Conservation (phyloP, 2,113 vertebrate genomes). For the Odocoileus hemionus region DNA sequence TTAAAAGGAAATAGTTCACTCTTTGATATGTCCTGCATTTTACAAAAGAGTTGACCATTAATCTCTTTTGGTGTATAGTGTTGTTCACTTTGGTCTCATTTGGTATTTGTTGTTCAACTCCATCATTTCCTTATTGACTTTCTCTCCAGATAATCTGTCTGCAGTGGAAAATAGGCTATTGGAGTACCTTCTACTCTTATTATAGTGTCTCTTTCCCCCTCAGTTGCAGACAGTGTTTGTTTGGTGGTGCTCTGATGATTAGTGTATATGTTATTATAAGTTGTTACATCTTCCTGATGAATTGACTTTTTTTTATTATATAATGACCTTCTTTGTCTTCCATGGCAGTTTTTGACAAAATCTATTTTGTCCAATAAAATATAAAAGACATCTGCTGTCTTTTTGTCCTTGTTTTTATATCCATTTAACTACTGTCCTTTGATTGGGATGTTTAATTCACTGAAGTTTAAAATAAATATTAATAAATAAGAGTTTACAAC, state of each 20-base stretch:
- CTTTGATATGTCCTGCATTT: background rate
- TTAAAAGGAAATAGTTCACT: background rate
- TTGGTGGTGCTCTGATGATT: background rate
- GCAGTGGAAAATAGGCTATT: background rate
- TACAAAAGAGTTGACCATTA: background rate
- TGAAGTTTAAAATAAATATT: background rate
- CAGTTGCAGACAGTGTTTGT: background rate
- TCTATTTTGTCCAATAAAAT: background rate
- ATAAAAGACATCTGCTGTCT: background rate
- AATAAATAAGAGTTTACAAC: background rate
- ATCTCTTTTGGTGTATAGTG: background rate
- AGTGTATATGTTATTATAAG: background rate
- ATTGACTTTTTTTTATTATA: background rate
- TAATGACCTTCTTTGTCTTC: background rate
- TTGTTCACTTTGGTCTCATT: background rate
- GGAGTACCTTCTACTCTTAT: background rate
- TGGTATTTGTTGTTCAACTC: background rate
- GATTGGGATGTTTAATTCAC: background rate
- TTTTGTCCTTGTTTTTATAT: background rate
- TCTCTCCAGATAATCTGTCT: background rate
- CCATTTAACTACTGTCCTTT: background rate
- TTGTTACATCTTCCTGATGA: background rate
- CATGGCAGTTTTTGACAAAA: background rate
- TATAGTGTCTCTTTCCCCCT: background rate
- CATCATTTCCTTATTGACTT: background rate